Evolutionary conservation across 2,113 vertebrate species (phyloP), one percentile per base, ranked within the genome.

Genomic region (Neofelis nebulosa): DNA sequence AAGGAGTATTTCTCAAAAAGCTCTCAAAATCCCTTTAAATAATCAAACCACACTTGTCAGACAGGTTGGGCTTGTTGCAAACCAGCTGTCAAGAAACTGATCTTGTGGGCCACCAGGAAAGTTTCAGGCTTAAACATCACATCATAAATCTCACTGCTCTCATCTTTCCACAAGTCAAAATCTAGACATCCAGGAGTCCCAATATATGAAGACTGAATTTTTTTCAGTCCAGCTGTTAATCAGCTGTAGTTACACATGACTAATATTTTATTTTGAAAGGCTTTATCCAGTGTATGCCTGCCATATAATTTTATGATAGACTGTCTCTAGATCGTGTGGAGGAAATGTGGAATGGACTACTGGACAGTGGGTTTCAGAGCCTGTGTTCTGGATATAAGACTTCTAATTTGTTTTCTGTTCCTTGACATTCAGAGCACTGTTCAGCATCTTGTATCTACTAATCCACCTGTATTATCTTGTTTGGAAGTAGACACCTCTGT

Each of bases 201-300:
- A 86, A 73, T 73, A 76, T 90, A 91, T 74, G 81, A 76, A 91
- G 33, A 81, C 65, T 50, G 63, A 91, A 50, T 68, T 95, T 93
- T 81, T 81, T 50, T 68, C 50, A 95, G 89, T 81, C 36, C 48
- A 90, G 27, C 5, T 96, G 11, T 90, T 85, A 89, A 97, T 92
- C 63, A 89, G 85, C 45, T 80, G 45, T 89, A 33, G 31, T 66
- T 96, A 80, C 27, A 94, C 13, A 66, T 92, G 52, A 74, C 71
- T 92, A 89, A 96, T 80, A 89, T 85, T 89, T 97, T 79, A 85
- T 85, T 81, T 96, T 89, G 66, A 92, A 89, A 92, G 45, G 21
- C 15, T 85, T 82, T 91, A 80, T 92, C 31, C 27, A 92, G 23
- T 89, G 57, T 50, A 3, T 61, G 23, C 4, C 55, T 92, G 13